These are phyloP conservation scores for Calliopum simillimum DNA, from an alignment of 2,888 invertebrate species.

Conservation along the genomic window DNA sequence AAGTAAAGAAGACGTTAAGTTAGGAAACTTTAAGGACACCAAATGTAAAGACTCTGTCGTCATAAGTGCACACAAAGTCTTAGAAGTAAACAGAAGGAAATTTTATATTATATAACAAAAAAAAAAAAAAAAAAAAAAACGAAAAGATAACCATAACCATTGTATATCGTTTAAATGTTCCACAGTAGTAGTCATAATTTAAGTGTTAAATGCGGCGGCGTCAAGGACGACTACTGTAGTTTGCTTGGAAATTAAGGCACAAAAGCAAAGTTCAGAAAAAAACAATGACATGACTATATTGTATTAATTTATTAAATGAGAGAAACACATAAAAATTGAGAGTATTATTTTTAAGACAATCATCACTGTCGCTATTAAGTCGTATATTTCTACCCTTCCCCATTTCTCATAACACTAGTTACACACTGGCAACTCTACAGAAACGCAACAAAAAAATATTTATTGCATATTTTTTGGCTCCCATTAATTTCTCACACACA, in stretches of 20 bases:
- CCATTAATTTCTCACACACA: too few relatives aligned
- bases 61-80: background rate
- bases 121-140: background rate
- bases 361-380: slow-evolving; percentile 14
- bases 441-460: too few relatives aligned
- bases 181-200: background rate
- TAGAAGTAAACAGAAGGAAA: background rate
- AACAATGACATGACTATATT: too few relatives aligned
- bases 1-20: background rate
- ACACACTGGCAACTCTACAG: too few relatives aligned
- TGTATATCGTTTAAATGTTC: slow-evolving; percentile 16
- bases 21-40: background rate
- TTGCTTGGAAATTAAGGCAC: background rate
- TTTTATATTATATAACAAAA: background rate
- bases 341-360: slow-evolving; percentile 23
- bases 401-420: too few relatives aligned
- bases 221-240: background rate
- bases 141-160: background rate
- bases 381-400: background rate
- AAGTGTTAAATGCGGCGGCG: background rate
- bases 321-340: background rate
- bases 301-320: too few relatives aligned
- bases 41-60: slow-evolving; percentile 9
- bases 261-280: background rate
- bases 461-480: too few relatives aligned